Evolutionary conservation across 2,797 vertebrate genomes (phyloP).

Genomic region (Sebastes taczanowskii): DNA sequence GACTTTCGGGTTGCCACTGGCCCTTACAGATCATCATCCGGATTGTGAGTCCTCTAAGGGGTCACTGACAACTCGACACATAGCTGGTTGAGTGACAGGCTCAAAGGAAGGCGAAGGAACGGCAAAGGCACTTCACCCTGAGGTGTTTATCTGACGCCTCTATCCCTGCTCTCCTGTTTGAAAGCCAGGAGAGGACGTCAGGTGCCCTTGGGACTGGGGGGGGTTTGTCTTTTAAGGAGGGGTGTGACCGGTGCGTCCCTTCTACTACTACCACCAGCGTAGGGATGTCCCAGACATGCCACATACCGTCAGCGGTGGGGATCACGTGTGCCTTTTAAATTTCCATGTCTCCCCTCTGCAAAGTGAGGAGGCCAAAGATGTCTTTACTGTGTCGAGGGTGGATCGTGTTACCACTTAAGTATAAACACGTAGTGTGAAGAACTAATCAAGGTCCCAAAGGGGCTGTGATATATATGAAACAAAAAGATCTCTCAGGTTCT

Average conservation of each 20-base stretch:
- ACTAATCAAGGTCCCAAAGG: background rate
- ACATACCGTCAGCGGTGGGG: conserved; percentile 31
- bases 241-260: conserved; percentile 39
- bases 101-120: conserved; percentile 9
- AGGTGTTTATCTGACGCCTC: conserved; percentile 64
- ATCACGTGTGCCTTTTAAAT: conserved; percentile 40
- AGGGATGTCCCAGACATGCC: conserved; percentile 70
- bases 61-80: conserved; percentile 12
- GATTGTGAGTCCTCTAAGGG: conserved; percentile 13
- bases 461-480: background rate
- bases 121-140: conserved; percentile 45
- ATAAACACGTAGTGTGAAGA: conserved; percentile 51
- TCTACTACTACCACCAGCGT: conserved; percentile 28
- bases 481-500: background rate
- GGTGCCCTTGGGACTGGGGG: conserved; percentile 60
- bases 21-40: background rate
- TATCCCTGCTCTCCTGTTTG: conserved; percentile 52
- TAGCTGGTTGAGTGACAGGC: conserved; percentile 2
- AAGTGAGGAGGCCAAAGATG: conserved; percentile 19
- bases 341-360: conserved; percentile 26
- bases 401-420: conserved; percentile 40
- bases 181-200: conserved; percentile 46
- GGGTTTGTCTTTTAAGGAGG: conserved; percentile 39
- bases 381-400: conserved; percentile 14
- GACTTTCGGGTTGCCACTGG: background rate